Percentiles rank a stretch among this genome's conserved stretches.
Conservation (phyloP, 2,797 vertebrate genomes). For the Apogon hyalosoma region DNA sequence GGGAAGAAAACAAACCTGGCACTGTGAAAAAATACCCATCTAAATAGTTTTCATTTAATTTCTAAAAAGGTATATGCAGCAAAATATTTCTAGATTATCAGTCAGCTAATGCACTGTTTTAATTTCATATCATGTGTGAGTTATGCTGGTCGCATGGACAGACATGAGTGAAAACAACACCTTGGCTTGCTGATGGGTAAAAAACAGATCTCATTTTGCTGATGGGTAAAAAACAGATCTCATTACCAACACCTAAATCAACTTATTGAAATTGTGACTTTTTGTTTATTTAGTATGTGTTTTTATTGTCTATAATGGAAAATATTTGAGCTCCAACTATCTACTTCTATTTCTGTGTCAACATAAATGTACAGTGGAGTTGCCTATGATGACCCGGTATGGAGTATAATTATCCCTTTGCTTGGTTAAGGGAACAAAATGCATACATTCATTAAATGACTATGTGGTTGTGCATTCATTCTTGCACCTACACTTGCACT, state of each 20-base stretch:
- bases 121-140: too few relatives aligned
- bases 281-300: not conserved
- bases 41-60: not conserved
- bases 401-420: conserved; percentile 56
- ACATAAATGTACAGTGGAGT: conserved; percentile 47
- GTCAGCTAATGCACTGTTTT: too few relatives aligned
- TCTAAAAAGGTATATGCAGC: not conserved
- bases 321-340: not conserved
- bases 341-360: conserved; percentile 33
- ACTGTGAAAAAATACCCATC: not conserved
- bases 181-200: not conserved
- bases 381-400: conserved; percentile 40
- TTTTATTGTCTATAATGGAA: conserved; percentile 2
- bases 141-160: too few relatives aligned
- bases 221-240: not conserved
- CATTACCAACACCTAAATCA: not conserved
- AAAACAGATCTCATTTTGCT: not conserved
- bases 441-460: conserved; percentile 31
- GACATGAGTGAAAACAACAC: too few relatives aligned
- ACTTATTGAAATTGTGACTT: conserved; percentile 2
- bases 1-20: too few relatives aligned
- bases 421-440: conserved; percentile 23
- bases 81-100: too few relatives aligned
- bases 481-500: conserved; percentile 38
- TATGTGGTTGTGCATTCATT: conserved; percentile 24